Percentiles rank a stretch among this genome's conserved stretches.
These are phyloP conservation scores for Medauroidea extradentata DNA, from an alignment of 1,140 invertebrate species.

Conservation along the genomic window DNA sequence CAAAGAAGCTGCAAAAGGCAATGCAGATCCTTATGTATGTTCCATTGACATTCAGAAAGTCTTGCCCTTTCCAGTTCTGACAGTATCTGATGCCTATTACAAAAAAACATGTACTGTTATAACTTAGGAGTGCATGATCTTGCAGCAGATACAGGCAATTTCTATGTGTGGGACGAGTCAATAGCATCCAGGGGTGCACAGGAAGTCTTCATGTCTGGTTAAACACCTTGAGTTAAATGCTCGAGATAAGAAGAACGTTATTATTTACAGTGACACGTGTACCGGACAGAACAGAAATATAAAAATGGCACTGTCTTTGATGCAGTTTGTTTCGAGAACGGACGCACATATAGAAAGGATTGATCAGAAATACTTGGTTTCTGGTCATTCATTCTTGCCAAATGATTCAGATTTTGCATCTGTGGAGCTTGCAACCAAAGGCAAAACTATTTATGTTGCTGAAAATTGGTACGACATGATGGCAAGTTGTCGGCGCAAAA, in stretches of 20 bases:
- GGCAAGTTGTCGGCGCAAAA: not conserved
- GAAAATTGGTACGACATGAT: conserved; percentile 4
- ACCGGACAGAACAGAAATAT: conserved; percentile 6
- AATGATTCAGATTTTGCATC: conserved; percentile 8
- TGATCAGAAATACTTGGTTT: not conserved
- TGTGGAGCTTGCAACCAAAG: not conserved
- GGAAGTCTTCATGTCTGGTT: conserved; percentile 2
- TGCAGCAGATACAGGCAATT: not conserved
- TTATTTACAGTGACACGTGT: conserved; percentile 6
- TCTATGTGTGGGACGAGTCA: conserved; percentile 14
- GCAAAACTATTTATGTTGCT: conserved; percentile 5
- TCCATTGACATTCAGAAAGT: conserved; percentile 8
- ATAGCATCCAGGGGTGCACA: conserved; percentile 12
- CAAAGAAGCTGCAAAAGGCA: not conserved
- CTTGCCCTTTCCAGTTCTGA: conserved; percentile 6
- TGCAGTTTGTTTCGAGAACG: conserved; percentile 16
- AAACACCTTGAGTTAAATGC: conserved; percentile 4
- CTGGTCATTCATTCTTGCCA: not conserved
- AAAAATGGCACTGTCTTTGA: not conserved
- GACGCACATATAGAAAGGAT: not conserved
- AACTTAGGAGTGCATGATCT: conserved; percentile 14
- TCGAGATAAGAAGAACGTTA: not conserved
- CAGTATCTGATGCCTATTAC: conserved; percentile 5
- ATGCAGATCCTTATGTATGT: not conserved
- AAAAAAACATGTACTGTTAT: conserved; percentile 13